Evolutionary conservation across 2,113 vertebrate genomes (phyloP), one percentile per base, ranked within the genome.

Genomic region (Orthonyx spaldingii): DNA sequence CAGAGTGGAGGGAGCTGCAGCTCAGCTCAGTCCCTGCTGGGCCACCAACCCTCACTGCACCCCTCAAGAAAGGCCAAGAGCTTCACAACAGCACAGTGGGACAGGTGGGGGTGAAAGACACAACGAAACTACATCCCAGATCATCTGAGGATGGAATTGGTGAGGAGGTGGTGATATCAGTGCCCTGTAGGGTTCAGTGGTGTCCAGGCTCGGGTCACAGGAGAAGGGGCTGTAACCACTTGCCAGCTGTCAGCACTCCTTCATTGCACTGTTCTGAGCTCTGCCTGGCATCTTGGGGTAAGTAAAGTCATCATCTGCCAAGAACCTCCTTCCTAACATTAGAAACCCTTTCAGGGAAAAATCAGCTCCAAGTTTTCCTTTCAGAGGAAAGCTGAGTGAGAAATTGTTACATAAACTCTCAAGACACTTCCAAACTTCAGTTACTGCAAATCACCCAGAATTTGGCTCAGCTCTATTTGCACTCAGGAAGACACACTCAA

Each of bases 341-440:
- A 71, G 44, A 90, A 90, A 85, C 7, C 2, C 20, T 90, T 68
- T 22, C 46, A 28, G 42, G 42, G 42, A 86, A 87, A 85, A 68
- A 61, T 69, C 47, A 55, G 22, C 68, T 86, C 59, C 47, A 93
- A 72, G 46, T 77, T 76, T 63, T 77, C 39, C 50, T 88, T 79
- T 53, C 72, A 56, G 68, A 90, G 14, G 59, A 85, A 89, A 85
- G 30, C 52, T 14, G 35, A 86, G 63, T 70, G 68, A 92, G 86
- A 96, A 93, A 84, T 70, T 44, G 30, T 80, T 90, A 74, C 50
- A 33, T 70, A 93, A 96, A 83, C 72, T 92, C 84, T 50, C 33
- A 57, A 81, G 46, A 77, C n/a, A 41, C 42, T 82, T 95, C 89
- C 69, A 91, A 64, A 71, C 66, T 91, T 82, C 68, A 64, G 27